Conservation (phyloP, 1,140 invertebrate species). For the Pseudomyrmex sp. region DNA sequence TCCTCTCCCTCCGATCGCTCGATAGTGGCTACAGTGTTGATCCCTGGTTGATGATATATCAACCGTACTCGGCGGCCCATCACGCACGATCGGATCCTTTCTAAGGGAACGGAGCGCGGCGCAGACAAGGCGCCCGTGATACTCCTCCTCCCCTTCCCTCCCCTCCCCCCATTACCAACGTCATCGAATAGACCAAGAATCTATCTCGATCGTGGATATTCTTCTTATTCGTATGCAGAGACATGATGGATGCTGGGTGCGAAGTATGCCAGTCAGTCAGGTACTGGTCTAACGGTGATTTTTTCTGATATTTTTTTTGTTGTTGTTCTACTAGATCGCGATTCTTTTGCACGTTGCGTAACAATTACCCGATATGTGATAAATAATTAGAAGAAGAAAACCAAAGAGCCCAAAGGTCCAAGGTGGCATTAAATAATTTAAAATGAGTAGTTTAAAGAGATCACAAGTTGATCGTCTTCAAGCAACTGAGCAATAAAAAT, state of each 20-base stretch:
- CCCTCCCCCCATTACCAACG: slow-evolving; percentile 3
- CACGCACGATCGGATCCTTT: slow-evolving; percentile 43
- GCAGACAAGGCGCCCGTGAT: slow-evolving; percentile 36
- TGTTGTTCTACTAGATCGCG: neutral
- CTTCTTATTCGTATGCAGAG: slow-evolving; percentile 6
- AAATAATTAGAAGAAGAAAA: no score
- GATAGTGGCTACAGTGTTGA: slow-evolving; percentile 43
- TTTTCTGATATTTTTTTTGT: neutral
- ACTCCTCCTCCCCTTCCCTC: neutral
- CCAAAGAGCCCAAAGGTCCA: no score
- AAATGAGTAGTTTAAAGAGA: no score
- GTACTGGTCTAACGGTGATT: neutral
- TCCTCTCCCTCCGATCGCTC: neutral
- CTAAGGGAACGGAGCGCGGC: slow-evolving; percentile 1
- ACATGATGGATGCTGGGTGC: neutral
- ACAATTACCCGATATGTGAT: no score
- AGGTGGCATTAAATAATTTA: no score
- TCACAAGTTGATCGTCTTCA: no score
- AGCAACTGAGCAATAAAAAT: no score
- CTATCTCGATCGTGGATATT: slow-evolving; percentile 38
- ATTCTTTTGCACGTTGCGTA: neutral
- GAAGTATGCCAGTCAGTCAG: neutral
- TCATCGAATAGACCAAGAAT: slow-evolving; percentile 30
- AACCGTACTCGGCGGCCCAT: slow-evolving; percentile 16
- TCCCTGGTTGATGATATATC: slow-evolving; percentile 48